phyloP scores from a whole-genome alignment of 2,797 vertebrate species.

The Amphiprion clarkii region DNA sequence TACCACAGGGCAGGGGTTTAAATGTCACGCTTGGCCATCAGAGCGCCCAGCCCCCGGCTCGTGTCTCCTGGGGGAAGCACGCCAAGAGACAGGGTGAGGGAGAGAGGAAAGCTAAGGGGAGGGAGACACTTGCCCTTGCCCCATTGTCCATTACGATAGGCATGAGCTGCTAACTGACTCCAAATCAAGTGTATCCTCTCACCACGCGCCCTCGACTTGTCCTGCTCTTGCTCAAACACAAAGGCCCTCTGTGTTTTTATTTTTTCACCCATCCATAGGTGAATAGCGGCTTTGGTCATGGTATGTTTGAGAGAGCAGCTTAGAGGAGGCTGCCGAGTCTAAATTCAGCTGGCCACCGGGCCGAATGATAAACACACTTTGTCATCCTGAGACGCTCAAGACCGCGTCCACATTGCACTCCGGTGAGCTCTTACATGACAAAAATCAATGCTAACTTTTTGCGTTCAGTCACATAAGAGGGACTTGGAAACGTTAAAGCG shows the following conservation, averaged over 20 bases:
- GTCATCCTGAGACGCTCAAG: constrained; percentile 46
- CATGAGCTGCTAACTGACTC: constrained; percentile 85
- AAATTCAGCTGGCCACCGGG: constrained; percentile 71
- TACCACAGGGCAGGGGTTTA: constrained; percentile 84
- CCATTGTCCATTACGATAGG: constrained; percentile 81
- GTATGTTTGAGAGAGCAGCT: constrained; percentile 73
- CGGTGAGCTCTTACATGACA: constrained; percentile 56
- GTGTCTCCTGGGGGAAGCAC: constrained; percentile 79
- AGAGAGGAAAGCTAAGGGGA: constrained; percentile 71
- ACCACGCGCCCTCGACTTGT: constrained; percentile 79
- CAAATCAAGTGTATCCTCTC: constrained; percentile 83
- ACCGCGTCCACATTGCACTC: constrained; percentile 54
- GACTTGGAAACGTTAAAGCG: constrained; percentile 53
- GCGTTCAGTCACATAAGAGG: constrained; percentile 63
- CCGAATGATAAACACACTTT: constrained; percentile 68
- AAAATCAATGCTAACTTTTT: constrained; percentile 78
- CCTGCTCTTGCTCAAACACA: constrained; percentile 76
- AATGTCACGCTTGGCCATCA: constrained; percentile 87
- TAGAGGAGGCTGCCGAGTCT: constrained; percentile 56
- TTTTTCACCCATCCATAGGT: constrained; percentile 60
- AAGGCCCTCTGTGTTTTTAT: constrained; percentile 68
- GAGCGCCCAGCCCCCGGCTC: constrained; percentile 82
- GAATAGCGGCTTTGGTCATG: constrained; percentile 75
- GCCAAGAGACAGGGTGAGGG: constrained; percentile 65
- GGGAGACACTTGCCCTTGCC: constrained; percentile 77